Conservation (phyloP, 2,113 vertebrate species). For the Plotosus lineatus region DNA sequence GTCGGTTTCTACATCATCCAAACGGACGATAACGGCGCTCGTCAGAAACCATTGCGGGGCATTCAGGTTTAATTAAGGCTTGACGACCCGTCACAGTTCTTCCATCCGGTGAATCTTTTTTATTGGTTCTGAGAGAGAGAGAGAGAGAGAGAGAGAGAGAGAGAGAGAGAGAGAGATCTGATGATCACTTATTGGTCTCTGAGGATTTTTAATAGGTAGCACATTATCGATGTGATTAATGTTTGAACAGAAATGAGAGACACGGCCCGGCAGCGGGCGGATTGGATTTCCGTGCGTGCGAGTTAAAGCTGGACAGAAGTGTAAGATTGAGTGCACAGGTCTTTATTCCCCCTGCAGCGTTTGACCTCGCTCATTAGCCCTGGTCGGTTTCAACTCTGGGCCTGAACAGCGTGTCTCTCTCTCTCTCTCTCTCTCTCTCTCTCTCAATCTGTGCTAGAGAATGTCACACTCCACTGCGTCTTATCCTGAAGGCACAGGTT, state of each 20-base stretch:
- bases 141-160: conserved; percentile 48
- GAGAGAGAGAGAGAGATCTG: conserved; percentile 49
- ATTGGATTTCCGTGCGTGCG: conserved; percentile 20
- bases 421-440: not conserved
- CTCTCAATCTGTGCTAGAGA: not conserved
- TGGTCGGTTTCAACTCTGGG: conserved; percentile 19
- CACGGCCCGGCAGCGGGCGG: not conserved
- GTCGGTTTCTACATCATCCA: conserved; percentile 51
- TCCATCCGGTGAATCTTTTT: conserved; percentile 31
- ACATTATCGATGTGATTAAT: conserved; percentile 55
- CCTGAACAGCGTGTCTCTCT: conserved; percentile 1
- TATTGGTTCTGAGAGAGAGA: conserved; percentile 39
- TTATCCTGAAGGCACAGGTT: conserved; percentile 12
- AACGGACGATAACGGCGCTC: conserved; percentile 59
- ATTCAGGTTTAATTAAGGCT: conserved; percentile 67
- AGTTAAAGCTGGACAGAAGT: conserved; percentile 32
- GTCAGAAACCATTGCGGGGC: conserved; percentile 61
- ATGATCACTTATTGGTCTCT: conserved; percentile 61
- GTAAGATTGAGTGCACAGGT: conserved; percentile 21
- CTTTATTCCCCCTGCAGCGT: conserved; percentile 18
- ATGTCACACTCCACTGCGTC: not conserved
- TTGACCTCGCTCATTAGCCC: conserved; percentile 41
- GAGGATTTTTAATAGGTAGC: conserved; percentile 47
- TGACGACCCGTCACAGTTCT: conserved; percentile 53
- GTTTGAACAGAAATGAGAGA: conserved; percentile 51